Evolutionary conservation across 2,113 vertebrate genomes (phyloP), one percentile per base, ranked within the genome.

Genomic region (Brachirus orientalis): DNA sequence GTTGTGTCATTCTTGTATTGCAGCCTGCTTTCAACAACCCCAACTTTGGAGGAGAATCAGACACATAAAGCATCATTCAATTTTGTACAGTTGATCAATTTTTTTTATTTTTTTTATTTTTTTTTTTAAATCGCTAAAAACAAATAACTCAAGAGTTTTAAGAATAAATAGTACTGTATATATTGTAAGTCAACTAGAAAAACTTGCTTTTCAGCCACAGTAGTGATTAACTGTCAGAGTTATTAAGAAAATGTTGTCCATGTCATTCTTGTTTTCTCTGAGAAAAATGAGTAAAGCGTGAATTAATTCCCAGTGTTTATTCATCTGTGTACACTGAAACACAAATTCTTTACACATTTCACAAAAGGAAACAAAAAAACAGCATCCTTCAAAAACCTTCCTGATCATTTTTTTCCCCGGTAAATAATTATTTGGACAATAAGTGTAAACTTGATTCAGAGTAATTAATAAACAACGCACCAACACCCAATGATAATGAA

Each of bases 11-110:
- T 59, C 16, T 69, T 87, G 3, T 80, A 20, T 89, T 84, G 14
- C 90, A 94, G 93, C 89, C 91, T 7, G 63, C 83, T 6, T 94
- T 93, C 67, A 55, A 0, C 73, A 94, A 94, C 75, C 92, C 93
- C 2, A 93, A 93, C 86, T 94, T 93, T 5, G 3, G 3, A 60
- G 85, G 55, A 71, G 89, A 90, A 56, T 90, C 86, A 0, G 82
- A 91, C 10, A 74, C 77, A 33, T 92, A 71, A 88, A 80, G 3
- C 8, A 5, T 10, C 20, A 16, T 10, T 10, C 0, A 13, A 3
- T 52, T 69, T 69, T 89, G 61, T 72, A 80, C 66, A 84, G 63
- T 60, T 10, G 18, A 55, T 50, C 7, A 7, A 40, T 51, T 59
- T 58, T 40, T 63, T 51, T 28, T 46, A 41, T n/a, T n/a, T n/a